Conservation (phyloP, 2,888 invertebrate species). For the Lithosia quadra region DNA sequence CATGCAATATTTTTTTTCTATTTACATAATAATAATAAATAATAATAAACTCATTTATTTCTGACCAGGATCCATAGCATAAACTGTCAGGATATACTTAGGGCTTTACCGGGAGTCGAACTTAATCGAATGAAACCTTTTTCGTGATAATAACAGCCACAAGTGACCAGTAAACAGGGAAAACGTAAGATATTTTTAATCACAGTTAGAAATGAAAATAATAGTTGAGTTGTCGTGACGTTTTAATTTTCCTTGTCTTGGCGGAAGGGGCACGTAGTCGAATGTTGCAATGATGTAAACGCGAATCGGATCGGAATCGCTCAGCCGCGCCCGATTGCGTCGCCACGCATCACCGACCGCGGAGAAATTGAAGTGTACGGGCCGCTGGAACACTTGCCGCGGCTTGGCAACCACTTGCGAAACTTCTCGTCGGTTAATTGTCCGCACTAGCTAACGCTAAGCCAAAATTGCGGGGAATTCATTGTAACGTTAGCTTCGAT, state of each 20-base stretch:
- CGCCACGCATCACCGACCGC: slow-evolving; percentile 77
- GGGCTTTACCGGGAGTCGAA: not conserved
- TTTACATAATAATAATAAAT: no score
- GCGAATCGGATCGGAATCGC: slow-evolving; percentile 82
- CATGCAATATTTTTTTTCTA: no score
- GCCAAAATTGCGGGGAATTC: slow-evolving; percentile 66
- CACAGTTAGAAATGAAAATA: slow-evolving; percentile 4
- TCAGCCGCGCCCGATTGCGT: slow-evolving; percentile 84
- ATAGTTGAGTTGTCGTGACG: slow-evolving; percentile 57
- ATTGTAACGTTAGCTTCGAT: slow-evolving; percentile 69
- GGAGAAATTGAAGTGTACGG: slow-evolving; percentile 83
- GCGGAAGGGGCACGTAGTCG: slow-evolving; percentile 70
- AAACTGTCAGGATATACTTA: no score
- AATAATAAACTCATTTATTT: no score
- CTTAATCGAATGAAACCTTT: not conserved
- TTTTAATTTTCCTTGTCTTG: slow-evolving; percentile 64
- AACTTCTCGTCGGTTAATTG: slow-evolving; percentile 77
- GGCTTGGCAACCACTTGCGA: slow-evolving; percentile 74
- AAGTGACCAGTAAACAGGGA: not conserved
- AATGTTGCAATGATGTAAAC: slow-evolving; percentile 73
- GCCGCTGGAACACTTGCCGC: slow-evolving; percentile 73
- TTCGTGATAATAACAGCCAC: not conserved
- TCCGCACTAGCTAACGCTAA: slow-evolving; percentile 61
- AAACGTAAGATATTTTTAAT: not conserved
- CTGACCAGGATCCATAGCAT: no score